These are phyloP conservation scores for Geococcyx californianus DNA, from an alignment of 2,113 vertebrate genomes.

Conservation along the genomic window DNA sequence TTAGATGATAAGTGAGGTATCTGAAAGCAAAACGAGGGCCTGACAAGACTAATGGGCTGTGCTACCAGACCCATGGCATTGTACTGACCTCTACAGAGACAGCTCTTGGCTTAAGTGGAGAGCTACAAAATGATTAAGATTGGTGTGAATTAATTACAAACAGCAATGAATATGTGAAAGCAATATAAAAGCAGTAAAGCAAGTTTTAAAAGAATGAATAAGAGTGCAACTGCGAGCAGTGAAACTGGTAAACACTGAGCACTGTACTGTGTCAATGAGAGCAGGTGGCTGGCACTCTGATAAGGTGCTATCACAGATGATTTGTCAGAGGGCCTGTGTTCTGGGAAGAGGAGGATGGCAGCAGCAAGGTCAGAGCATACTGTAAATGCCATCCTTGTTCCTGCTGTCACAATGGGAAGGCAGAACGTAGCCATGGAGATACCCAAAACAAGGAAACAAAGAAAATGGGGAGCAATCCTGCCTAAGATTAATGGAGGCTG, in stretches of 20 bases:
- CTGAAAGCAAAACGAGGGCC: not conserved
- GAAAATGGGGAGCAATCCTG: not conserved
- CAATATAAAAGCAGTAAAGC: not conserved
- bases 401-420: not conserved
- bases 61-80: not conserved
- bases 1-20: not conserved
- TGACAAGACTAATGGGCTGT: not conserved
- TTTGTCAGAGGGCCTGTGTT: not conserved
- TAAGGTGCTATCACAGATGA: not conserved
- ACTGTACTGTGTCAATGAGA: not conserved
- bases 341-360: not conserved
- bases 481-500: not conserved
- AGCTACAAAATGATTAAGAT: not conserved
- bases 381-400: not conserved
- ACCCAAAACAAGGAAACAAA: not conserved
- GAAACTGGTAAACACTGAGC: not conserved
- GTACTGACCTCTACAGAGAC: rapidly evolving
- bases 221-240: not conserved
- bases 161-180: not conserved
- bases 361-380: not conserved
- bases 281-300: not conserved
- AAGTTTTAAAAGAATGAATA: not conserved
- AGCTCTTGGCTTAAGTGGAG: not conserved
- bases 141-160: not conserved
- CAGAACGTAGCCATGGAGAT: not conserved